Base-by-base conservation (phyloP, 2,797 vertebrate species). In the Okamejei kenojei region DNA sequence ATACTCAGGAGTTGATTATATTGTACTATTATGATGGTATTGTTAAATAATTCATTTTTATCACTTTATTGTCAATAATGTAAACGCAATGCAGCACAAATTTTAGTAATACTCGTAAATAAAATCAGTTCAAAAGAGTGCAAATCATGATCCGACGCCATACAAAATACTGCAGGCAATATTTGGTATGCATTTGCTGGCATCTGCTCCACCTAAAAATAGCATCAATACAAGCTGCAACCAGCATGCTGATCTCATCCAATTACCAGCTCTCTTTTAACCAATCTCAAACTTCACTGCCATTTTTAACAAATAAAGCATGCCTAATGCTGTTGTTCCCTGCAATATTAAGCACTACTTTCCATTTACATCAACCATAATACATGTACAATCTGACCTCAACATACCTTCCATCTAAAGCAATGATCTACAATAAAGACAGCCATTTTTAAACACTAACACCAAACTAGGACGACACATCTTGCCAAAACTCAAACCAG, bases 161-260 rank as follows among this genome's bases (percentile, higher is more conserved):
- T 76, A 95, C 94, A 95, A 95, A 95, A 95, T 95, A 95, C 95
- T 96, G 95, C 95, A 96, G 95, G 95, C 96, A 97, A 96, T 97
- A 97, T 97, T 97, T 97, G 97, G 97, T 97, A 96, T 96, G 96
- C 96, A 96, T 93, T 93, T 95, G 95, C 95, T 95, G 96, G 96
- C 96, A 95, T 94, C 96, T 96, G 96, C 94, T 94, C 94, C 86
- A 15, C 95, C 97, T 98, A 98, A 98, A 98, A 98, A 98, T 98
- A 99, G 97, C 95, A 21, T 93, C 63, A 95, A 95, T 95, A 94
- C 95, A 94, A 95, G 94, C 93, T 93, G 93, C 94, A 94, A 95
- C 95, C 95, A 94, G 94, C 94, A 95, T 93, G 94, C 95, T 95
- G 93, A 95, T 95, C 96, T 95, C 95, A 95, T 96, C 95, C 95